Evolutionary conservation across 2,888 invertebrate species (phyloP).

Genomic region (Caenorhabditis sp.): DNA sequence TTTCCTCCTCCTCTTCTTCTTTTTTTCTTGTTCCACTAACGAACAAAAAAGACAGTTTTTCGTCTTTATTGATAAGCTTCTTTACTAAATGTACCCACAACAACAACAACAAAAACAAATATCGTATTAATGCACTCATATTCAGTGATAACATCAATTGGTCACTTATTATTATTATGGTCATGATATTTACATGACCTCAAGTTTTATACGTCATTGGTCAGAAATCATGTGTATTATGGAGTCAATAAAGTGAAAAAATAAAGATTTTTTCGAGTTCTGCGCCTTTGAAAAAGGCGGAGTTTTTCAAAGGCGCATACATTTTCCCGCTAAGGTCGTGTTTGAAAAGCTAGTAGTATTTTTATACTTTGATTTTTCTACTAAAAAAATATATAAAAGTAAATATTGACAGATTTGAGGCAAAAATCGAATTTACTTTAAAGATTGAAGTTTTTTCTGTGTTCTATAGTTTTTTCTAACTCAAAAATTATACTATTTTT

Average conservation of each 20-base stretch:
- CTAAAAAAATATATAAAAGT: no score
- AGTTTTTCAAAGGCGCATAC: no score
- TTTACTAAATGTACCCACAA: not conserved
- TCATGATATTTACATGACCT: not conserved
- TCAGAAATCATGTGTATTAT: not conserved
- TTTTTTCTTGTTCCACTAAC: not conserved
- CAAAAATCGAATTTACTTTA: no score
- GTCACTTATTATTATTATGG: not conserved
- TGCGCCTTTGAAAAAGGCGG: no score
- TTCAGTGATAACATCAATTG: not conserved
- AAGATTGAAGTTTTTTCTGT: no score
- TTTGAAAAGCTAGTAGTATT: no score
- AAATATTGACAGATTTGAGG: no score
- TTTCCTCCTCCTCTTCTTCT: not conserved
- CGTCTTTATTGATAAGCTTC: not conserved
- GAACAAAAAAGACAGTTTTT: not conserved
- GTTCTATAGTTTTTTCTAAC: no score
- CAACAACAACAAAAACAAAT: not conserved
- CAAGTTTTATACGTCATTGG: not conserved
- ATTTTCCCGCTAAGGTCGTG: no score
- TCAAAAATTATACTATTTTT: no score
- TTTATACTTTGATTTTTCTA: no score
- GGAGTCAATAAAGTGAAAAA: no score
- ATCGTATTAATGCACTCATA: not conserved
- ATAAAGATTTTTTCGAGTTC: not conserved